Evolutionary conservation across 2,797 vertebrate species (phyloP).

Genomic region (Threskiornis aethiopicus): DNA sequence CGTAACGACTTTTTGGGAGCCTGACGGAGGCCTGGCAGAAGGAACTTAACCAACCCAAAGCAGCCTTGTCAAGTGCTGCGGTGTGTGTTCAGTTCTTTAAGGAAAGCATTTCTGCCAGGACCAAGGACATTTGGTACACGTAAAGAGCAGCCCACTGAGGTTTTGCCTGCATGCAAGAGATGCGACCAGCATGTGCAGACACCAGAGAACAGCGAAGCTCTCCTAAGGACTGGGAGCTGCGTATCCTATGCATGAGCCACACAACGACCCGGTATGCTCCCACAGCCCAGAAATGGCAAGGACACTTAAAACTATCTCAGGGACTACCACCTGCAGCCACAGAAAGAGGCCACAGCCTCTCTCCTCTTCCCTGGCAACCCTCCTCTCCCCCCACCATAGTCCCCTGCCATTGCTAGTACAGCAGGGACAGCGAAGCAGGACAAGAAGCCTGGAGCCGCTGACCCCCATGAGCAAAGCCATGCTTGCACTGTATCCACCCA

Average conservation of each 20-base stretch:
- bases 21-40: background rate
- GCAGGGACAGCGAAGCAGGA: background rate
- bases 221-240: background rate
- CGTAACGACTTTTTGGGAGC: rapidly evolving
- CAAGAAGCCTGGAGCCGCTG: background rate
- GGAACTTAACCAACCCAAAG: background rate
- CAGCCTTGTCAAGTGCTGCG: background rate
- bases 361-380: background rate
- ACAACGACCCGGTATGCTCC: background rate
- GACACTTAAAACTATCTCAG: background rate
- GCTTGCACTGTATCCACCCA: background rate
- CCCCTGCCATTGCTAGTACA: background rate
- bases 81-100: background rate
- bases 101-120: background rate
- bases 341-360: background rate
- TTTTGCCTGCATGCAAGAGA: background rate
- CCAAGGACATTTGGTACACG: rapidly evolving
- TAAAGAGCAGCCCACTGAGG: background rate
- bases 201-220: background rate
- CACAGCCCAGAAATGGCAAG: background rate
- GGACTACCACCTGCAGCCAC: background rate
- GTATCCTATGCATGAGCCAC: rapidly evolving
- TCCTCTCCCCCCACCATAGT: background rate
- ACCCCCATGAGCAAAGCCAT: background rate
- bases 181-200: background rate